A percentile compares a stretch with the other conserved stretches of the same genome.
phyloP scores from a whole-genome alignment of 2,888 invertebrate species.

The Schizaphis graminum region DNA sequence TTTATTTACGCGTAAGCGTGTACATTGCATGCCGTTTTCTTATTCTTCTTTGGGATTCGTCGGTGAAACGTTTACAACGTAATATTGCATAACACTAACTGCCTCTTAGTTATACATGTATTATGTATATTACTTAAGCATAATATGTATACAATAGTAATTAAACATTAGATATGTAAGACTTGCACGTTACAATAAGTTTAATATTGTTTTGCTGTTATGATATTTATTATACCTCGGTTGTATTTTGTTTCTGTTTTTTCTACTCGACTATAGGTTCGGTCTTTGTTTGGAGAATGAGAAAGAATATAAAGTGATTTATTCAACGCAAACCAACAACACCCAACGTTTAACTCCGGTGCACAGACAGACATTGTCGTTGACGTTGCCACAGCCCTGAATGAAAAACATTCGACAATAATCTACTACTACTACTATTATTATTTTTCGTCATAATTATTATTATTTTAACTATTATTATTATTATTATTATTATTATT shows the following conservation, averaged over 20 bases:
- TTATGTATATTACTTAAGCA: neutral
- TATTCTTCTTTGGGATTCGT: neutral
- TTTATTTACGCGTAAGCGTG: neutral
- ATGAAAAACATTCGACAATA: neutral
- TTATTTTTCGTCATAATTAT: neutral
- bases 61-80: neutral
- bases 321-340: slow-evolving; percentile 68
- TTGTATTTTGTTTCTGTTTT: slow-evolving; percentile 8
- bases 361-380: slow-evolving; percentile 4
- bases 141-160: neutral
- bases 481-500: neutral
- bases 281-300: slow-evolving; percentile 74
- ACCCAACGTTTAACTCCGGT: slow-evolving; percentile 27
- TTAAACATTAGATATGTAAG: neutral
- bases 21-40: neutral
- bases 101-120: neutral
- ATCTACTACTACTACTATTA: neutral
- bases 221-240: neutral
- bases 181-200: neutral
- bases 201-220: neutral
- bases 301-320: slow-evolving; percentile 73
- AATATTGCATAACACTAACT: neutral
- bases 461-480: neutral
- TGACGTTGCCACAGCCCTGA: slow-evolving; percentile 23
- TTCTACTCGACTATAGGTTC: slow-evolving; percentile 71